phyloP scores from a whole-genome alignment of 2,888 invertebrate species.

The Drosophila rellima region DNA sequence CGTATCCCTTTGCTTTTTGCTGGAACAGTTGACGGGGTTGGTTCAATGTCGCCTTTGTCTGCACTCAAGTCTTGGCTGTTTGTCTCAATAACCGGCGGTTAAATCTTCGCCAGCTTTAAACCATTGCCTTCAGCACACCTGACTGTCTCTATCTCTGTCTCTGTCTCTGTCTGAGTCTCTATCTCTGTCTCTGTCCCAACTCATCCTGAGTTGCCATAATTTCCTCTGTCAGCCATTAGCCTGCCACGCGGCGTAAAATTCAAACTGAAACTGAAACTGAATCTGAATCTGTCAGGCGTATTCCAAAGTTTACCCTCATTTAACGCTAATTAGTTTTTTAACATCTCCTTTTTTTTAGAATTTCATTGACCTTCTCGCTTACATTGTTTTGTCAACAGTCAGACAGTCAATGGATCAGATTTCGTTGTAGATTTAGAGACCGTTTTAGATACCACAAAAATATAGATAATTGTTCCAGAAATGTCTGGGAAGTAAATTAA shows the following conservation, averaged over 20 bases:
- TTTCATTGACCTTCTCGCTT: constrained; percentile 53
- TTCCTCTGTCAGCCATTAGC: constrained; percentile 45
- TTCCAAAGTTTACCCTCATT: constrained; percentile 60
- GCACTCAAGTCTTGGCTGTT: constrained; percentile 50
- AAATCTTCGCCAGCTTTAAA: constrained; percentile 50
- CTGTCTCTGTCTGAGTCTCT: constrained; percentile 12
- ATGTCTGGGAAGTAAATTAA: no score
- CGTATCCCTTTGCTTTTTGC: constrained; percentile 14
- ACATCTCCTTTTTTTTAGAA: constrained; percentile 13
- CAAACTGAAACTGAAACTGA: constrained; percentile 42
- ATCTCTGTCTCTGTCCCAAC: constrained; percentile 13
- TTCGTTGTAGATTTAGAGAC: neutral
- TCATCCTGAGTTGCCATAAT: constrained; percentile 41
- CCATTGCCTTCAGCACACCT: constrained; percentile 35
- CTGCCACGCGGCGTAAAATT: constrained; percentile 18
- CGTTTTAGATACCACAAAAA: no score
- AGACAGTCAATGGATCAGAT: neutral
- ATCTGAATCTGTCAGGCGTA: constrained; percentile 44
- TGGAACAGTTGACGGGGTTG: constrained; percentile 43
- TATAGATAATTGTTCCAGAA: neutral
- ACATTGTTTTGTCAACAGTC: neutral
- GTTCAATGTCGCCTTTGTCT: constrained; percentile 66
- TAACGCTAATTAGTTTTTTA: constrained; percentile 68
- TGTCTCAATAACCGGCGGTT: constrained; percentile 52
- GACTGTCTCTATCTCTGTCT: constrained; percentile 8